phyloP scores from a whole-genome alignment of 1,140 invertebrate genomes.

The Ganaspis sp. region DNA sequence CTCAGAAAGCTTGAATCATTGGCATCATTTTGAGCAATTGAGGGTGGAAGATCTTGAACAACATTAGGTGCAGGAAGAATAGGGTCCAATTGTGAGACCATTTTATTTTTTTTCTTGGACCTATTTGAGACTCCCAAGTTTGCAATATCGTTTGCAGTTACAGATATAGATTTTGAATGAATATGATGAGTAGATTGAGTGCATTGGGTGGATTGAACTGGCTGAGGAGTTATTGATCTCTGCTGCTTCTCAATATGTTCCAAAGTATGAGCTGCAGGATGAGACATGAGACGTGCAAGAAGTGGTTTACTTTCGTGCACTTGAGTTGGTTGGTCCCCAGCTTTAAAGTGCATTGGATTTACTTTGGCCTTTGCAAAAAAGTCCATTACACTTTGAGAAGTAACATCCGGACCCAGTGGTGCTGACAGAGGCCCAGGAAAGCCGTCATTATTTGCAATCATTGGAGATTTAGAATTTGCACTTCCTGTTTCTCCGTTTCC shows the following conservation, averaged over 20 bases:
- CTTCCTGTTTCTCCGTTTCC: constrained; percentile 42
- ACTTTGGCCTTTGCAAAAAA: constrained; percentile 89
- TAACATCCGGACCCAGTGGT: constrained; percentile 71
- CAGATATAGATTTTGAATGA: constrained; percentile 41
- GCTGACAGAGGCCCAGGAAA: constrained; percentile 60
- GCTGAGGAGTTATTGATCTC: constrained; percentile 82
- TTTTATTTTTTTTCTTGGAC: constrained; percentile 63
- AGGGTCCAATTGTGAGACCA: constrained; percentile 49
- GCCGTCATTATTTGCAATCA: constrained; percentile 51
- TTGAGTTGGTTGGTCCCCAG: constrained; percentile 72
- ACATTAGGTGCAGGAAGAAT: constrained; percentile 40
- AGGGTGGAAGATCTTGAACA: constrained; percentile 49
- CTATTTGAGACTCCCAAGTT: constrained; percentile 44
- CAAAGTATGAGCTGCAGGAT: constrained; percentile 85
- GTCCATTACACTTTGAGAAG: constrained; percentile 88
- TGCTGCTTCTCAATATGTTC: constrained; percentile 94
- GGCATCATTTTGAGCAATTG: constrained; percentile 56
- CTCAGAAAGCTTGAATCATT: constrained; percentile 69
- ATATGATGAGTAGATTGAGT: too few relatives aligned
- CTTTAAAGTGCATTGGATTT: constrained; percentile 70
- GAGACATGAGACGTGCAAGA: constrained; percentile 85
- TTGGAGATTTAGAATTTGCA: constrained; percentile 57
- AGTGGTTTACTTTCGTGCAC: constrained; percentile 75
- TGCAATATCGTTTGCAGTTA: constrained; percentile 50
- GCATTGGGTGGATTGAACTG: constrained; percentile 58